A percentile compares a stretch with the other conserved stretches of the same genome.
phyloP scores from a whole-genome alignment of 2,888 invertebrate species.

The Cotesia congregata region DNA sequence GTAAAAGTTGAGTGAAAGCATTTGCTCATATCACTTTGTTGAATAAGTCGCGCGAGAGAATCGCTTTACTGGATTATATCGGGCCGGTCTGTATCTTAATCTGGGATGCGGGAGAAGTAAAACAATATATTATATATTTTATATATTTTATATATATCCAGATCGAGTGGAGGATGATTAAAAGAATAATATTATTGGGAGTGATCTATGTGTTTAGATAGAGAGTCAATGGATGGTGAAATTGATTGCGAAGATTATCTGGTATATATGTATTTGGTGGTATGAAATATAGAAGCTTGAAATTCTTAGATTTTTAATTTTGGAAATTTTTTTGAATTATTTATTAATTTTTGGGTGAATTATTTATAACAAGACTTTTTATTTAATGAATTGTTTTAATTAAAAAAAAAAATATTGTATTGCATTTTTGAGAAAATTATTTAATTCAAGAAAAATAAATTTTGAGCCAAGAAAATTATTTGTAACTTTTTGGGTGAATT shows the following conservation, averaged over 20 bases:
- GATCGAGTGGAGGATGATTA: neutral
- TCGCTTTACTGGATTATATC: slow-evolving; percentile 40
- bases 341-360: no score
- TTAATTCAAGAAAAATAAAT: no score
- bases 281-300: neutral
- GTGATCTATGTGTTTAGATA: neutral
- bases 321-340: neutral
- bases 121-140: neutral
- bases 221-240: neutral
- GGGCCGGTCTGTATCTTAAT: neutral
- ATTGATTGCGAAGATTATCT: neutral
- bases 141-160: neutral
- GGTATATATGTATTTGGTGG: neutral
- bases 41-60: slow-evolving; percentile 44
- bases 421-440: no score
- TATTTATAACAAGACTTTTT: no score
- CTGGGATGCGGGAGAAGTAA: neutral
- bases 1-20: slow-evolving; percentile 15
- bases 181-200: neutral
- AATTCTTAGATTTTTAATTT: neutral
- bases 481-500: no score
- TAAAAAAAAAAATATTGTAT: no score
- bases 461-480: no score
- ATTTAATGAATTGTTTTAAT: no score
- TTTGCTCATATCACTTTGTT: slow-evolving; percentile 40